phyloP scores from a whole-genome alignment of 2,888 invertebrate species.

The Patella caerulea region DNA sequence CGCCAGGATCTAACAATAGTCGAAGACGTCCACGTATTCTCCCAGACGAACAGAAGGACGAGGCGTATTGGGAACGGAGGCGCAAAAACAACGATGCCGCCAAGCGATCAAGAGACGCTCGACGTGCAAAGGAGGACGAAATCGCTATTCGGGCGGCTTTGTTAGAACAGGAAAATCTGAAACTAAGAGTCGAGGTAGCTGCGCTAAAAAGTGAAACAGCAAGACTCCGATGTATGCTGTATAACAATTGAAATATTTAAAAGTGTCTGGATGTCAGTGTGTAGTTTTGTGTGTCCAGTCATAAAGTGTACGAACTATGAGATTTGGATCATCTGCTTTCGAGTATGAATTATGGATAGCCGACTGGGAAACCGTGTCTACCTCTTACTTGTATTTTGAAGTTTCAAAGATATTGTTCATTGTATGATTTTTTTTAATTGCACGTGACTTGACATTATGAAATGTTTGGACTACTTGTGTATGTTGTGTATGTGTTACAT shows the following conservation, averaged over 20 bases:
- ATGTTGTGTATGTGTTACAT: no score
- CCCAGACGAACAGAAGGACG: conserved; percentile 77
- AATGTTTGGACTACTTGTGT: no score
- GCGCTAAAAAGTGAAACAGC: conserved; percentile 79
- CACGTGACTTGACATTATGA: no score
- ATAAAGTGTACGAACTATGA: no score
- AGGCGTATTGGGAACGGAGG: conserved; percentile 88
- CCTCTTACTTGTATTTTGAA: no score
- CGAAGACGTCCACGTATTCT: conserved; percentile 59
- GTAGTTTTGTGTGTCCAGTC: not conserved
- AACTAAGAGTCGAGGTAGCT: conserved; percentile 80
- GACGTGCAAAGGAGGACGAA: conserved; percentile 91
- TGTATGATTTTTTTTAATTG: no score
- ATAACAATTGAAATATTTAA: conserved; percentile 53
- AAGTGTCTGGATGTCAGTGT: not conserved
- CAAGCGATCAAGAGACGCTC: conserved; percentile 90
- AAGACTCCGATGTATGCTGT: conserved; percentile 75
- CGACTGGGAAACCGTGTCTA: no score
- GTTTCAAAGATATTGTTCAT: no score
- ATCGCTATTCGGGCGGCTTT: conserved; percentile 90
- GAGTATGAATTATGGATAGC: no score
- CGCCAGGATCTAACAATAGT: conserved; percentile 18
- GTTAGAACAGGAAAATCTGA: conserved; percentile 89
- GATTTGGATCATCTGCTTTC: no score
- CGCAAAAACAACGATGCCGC: conserved; percentile 95